Base-by-base conservation (phyloP, 2,888 invertebrate genomes). In the Epinotia nisella region DNA sequence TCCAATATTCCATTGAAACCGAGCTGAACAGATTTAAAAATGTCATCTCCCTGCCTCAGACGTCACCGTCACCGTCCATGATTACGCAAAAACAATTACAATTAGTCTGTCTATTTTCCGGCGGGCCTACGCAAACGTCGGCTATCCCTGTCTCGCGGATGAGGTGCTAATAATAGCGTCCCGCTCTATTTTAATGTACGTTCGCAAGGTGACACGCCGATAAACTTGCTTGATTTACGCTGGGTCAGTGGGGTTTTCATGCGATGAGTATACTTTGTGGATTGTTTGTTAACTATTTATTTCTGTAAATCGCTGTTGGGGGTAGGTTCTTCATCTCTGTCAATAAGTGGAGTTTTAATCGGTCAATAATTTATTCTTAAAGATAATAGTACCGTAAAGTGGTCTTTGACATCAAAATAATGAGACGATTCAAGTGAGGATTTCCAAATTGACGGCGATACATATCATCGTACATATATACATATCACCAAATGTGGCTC, bases 171-270 rank as follows among this genome's bases (percentile, higher is more conserved):
- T 83, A 80, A 82, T 85, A 83, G 77, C 78, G 77, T 86, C 86
- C 79, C 82, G 80, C 81, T 88, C 85, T 87, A 85, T 85, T 87
- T 87, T 82, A 81, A 81, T 80, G 60, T 53, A 59, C 56, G 70
- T 11, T 13, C n/a, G 62, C 71, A 87, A 86, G 87, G 87, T 87
- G 88, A 88, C 87, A 87, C 83, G 79, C 78, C 82, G 83, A 83
- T 84, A 85, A 80, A 84, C 79, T 74, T 76, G 80, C 78, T 41
- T 78, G 80, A 79, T 78, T 79, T 81, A 76, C 73, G 75, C 75
- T 74, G 73, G 72, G 59, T 60, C 66, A 77, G 79, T 77, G 72
- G 53, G 21, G 62, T 70, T 74, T 68, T 58, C 55, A 39, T 39
- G 45, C 45, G 19, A 61, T 51, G 61, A 64, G 71, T 35, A 55